phyloP scores from a whole-genome alignment of 2,797 vertebrate genomes.

The Neoniphon sammara region DNA sequence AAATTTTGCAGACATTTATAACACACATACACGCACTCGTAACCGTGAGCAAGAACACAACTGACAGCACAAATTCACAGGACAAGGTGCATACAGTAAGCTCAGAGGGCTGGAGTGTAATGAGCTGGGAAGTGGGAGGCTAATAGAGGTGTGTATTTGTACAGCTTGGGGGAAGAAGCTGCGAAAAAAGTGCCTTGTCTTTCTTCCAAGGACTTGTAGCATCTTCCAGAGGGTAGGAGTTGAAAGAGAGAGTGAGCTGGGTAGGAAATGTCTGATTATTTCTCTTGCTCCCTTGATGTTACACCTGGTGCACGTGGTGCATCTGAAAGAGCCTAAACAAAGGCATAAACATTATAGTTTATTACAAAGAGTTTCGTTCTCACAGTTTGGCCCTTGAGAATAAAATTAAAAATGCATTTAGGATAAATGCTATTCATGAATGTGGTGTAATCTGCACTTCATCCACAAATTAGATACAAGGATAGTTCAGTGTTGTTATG shows the following conservation, averaged over 20 bases:
- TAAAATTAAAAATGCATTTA: too few species aligned
- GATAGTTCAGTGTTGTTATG: too few species aligned
- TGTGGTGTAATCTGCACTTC: too few species aligned
- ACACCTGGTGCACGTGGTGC: not conserved
- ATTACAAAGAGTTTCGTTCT: too few species aligned
- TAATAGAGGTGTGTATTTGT: slow-evolving; percentile 10
- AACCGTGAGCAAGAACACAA: not conserved
- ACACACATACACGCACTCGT: not conserved
- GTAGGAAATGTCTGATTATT: not conserved
- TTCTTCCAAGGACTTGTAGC: slow-evolving; percentile 8
- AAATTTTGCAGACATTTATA: slow-evolving; percentile 6
- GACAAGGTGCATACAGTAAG: not conserved
- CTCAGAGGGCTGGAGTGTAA: not conserved
- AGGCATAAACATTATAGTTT: too few species aligned
- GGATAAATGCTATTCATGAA: too few species aligned
- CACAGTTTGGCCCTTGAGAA: too few species aligned
- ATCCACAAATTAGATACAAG: too few species aligned
- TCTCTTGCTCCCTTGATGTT: not conserved
- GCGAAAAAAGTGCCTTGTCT: slow-evolving; percentile 26
- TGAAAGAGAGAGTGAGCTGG: not conserved
- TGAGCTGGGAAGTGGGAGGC: slow-evolving; percentile 25
- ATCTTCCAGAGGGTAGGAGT: slow-evolving; percentile 4
- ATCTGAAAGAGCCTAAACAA: too few species aligned
- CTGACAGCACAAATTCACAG: slow-evolving; percentile 1
- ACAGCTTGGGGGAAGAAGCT: slow-evolving; percentile 24